A percentile compares a stretch with the other conserved stretches of the same genome.
Conservation (phyloP, 2,888 invertebrate species). For the Auanema freiburgensis region DNA sequence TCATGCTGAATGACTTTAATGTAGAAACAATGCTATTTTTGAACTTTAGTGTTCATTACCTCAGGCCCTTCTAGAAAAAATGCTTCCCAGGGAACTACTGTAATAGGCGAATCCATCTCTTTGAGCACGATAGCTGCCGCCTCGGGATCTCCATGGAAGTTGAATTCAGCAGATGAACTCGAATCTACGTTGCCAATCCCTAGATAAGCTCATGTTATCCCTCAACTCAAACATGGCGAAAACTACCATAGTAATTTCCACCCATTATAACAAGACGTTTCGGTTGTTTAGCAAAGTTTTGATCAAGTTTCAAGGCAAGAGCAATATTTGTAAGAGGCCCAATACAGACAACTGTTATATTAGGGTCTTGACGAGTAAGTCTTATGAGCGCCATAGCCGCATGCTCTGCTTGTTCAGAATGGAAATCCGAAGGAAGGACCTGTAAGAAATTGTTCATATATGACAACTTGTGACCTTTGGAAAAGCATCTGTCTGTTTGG, state of each 20-base stretch:
- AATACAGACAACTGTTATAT: conserved; percentile 33
- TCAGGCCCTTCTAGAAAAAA: conserved; percentile 47
- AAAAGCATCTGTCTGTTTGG: conserved; percentile 1
- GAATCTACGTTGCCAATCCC: conserved; percentile 65
- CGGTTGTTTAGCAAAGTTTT: conserved; percentile 60
- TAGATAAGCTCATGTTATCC: too few species aligned
- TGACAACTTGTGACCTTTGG: neutral
- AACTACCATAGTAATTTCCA: conserved; percentile 59
- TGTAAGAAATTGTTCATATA: conserved; percentile 3
- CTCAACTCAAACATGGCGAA: neutral
- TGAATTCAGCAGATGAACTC: conserved; percentile 74
- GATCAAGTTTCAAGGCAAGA: conserved; percentile 66
- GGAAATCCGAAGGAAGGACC: conserved; percentile 34
- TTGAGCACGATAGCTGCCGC: conserved; percentile 77
- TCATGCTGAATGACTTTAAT: conserved; percentile 28
- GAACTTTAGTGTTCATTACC: conserved; percentile 16
- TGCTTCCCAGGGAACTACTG: conserved; percentile 75
- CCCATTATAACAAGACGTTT: conserved; percentile 56
- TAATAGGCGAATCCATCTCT: conserved; percentile 70
- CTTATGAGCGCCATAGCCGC: conserved; percentile 55
- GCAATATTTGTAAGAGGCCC: conserved; percentile 68
- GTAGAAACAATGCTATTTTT: neutral
- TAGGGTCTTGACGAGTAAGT: conserved; percentile 24
- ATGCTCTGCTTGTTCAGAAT: conserved; percentile 31
- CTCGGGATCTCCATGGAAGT: conserved; percentile 79